phyloP scores from a whole-genome alignment of 2,113 vertebrate genomes.

The Notarius quadriscutis region DNA sequence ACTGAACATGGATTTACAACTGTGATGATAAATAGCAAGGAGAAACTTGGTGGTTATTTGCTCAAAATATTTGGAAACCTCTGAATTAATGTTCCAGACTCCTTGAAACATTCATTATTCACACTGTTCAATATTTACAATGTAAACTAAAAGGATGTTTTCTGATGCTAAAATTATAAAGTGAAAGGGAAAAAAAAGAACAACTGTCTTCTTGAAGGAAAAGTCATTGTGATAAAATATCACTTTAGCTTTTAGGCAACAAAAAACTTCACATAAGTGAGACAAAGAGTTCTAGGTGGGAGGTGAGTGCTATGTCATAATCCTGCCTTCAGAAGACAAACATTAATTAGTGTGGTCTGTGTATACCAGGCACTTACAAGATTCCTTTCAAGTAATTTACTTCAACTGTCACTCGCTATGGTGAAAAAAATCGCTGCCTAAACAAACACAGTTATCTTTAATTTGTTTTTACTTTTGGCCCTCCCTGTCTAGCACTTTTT shows the following conservation, averaged over 20 bases:
- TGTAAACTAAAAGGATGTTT: neutral
- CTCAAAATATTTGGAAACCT: neutral
- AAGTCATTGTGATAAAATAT: neutral
- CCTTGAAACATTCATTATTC: neutral
- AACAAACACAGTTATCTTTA: conserved; percentile 28
- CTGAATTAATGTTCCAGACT: neutral
- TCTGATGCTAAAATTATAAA: neutral
- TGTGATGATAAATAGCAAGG: neutral
- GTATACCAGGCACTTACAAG: conserved; percentile 6
- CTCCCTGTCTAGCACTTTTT: conserved; percentile 47
- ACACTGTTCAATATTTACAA: neutral
- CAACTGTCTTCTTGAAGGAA: neutral
- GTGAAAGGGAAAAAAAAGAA: neutral
- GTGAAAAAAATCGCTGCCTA: neutral
- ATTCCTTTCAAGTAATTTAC: conserved; percentile 29
- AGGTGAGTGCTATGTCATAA: neutral
- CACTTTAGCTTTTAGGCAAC: neutral
- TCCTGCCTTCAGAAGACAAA: conserved; percentile 3
- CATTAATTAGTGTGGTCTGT: conserved; percentile 7
- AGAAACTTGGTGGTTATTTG: neutral
- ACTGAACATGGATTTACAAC: neutral
- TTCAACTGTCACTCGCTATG: neutral
- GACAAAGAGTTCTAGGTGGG: neutral
- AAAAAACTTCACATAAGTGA: neutral
- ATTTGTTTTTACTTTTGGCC: conserved; percentile 44